phyloP scores from a whole-genome alignment of 2,113 vertebrate genomes.

The Psilopsiagon aurifrons region DNA sequence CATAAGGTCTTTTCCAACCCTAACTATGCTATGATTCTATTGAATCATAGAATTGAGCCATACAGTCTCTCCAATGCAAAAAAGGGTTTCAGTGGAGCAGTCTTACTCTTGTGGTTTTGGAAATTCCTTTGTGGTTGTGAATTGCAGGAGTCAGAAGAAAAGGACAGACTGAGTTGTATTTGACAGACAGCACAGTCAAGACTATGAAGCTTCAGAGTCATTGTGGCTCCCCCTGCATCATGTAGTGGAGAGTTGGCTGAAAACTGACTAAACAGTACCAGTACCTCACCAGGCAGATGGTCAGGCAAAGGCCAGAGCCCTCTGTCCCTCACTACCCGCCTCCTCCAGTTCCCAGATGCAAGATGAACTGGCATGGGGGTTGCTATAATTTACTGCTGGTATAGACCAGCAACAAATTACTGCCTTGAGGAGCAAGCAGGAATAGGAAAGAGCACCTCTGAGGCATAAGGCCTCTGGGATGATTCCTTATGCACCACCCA shows the following conservation, averaged over 20 bases:
- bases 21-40: not conserved
- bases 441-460: slow-evolving; percentile 10
- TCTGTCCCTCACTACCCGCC: slow-evolving; percentile 30
- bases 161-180: not conserved
- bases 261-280: slow-evolving; percentile 56
- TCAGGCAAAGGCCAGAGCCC: slow-evolving; percentile 61
- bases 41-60: not conserved
- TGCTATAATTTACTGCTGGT: slow-evolving; percentile 69
- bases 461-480: slow-evolving; percentile 30
- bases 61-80: not conserved
- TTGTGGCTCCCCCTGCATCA: not conserved
- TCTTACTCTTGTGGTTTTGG: not conserved
- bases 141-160: not conserved
- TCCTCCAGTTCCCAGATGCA: slow-evolving; percentile 15
- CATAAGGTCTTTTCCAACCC: not conserved
- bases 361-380: slow-evolving; percentile 37
- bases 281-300: slow-evolving; percentile 52
- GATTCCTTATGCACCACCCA: slow-evolving; percentile 15
- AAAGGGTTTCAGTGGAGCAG: not conserved
- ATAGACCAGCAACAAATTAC: slow-evolving; percentile 68
- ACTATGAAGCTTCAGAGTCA: not conserved
- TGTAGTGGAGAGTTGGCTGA: not conserved
- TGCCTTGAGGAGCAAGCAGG: slow-evolving; percentile 9
- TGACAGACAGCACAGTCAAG: slow-evolving; percentile 2
- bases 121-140: not conserved